Evolutionary conservation across 2,113 vertebrate species (phyloP).

Genomic region (Tenebrosternarchus preto): DNA sequence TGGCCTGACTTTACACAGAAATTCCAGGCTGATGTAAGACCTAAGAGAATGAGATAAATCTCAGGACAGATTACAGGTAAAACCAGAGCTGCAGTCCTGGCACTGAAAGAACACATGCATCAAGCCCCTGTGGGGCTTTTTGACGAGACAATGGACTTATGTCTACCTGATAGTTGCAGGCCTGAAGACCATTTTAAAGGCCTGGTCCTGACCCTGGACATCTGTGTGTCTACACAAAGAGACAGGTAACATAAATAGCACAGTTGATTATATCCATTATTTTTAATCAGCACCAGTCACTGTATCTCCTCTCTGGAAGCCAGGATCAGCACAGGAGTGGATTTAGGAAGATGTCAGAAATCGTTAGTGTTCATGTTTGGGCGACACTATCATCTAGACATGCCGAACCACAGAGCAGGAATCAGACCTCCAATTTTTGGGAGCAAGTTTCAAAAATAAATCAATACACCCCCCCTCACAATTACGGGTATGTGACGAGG

Average conservation of each 20-base stretch:
- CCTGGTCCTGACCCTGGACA: slow-evolving; percentile 7
- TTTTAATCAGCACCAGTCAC: slow-evolving; percentile 36
- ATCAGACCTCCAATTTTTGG: not conserved
- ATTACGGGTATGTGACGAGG: not conserved
- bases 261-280: slow-evolving; percentile 32
- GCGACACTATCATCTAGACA: not conserved
- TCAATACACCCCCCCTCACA: not conserved
- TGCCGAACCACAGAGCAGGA: not conserved
- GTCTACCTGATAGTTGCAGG: slow-evolving; percentile 20
- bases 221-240: not conserved
- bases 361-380: not conserved
- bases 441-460: not conserved
- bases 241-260: slow-evolving; percentile 18
- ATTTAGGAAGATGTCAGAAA: not conserved
- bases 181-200: not conserved
- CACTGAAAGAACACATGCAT: slow-evolving; percentile 24
- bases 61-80: slow-evolving; percentile 3
- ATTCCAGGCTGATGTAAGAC: slow-evolving; percentile 4
- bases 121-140: slow-evolving; percentile 14
- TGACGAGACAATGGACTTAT: not conserved
- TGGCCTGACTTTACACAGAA: slow-evolving; percentile 9
- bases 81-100: slow-evolving; percentile 2
- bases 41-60: slow-evolving; percentile 22
- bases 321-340: not conserved
- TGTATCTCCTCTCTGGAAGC: not conserved